These are phyloP conservation scores for Sinosuthora webbiana DNA, from an alignment of 2,113 vertebrate species.

Conservation along the genomic window DNA sequence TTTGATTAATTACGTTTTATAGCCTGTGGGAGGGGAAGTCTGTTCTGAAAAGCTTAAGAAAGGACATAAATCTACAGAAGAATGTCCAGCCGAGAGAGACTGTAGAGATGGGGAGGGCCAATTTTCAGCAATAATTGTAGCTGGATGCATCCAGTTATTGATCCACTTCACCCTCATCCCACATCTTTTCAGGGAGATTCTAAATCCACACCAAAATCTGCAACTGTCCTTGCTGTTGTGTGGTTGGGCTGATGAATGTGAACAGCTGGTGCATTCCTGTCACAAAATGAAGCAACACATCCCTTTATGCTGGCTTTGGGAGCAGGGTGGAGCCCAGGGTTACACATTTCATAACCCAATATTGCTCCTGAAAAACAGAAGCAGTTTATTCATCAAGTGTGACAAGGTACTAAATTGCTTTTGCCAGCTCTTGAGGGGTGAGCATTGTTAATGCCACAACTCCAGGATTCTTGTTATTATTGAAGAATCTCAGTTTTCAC, in stretches of 20 bases:
- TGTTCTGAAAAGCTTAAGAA: background rate
- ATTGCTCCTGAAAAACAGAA: background rate
- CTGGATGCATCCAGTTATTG: background rate
- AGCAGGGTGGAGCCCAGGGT: background rate
- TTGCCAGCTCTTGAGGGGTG: background rate
- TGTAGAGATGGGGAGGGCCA: background rate
- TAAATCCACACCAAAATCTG: background rate
- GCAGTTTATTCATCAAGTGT: background rate
- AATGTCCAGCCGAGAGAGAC: background rate
- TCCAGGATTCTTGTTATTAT: background rate
- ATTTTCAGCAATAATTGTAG: background rate
- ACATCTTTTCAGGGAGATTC: background rate
- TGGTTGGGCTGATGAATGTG: background rate
- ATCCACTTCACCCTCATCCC: background rate
- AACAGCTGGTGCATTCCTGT: background rate
- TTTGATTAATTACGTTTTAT: slow-evolving; percentile 17
- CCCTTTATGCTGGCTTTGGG: background rate
- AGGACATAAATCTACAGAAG: background rate
- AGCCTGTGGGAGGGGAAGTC: background rate
- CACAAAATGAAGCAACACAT: background rate
- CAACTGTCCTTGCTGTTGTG: background rate
- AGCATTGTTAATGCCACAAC: background rate
- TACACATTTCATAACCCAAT: background rate
- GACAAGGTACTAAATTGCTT: background rate
- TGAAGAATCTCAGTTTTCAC: fast-evolving